These are phyloP conservation scores for Trichomycterus rosablanca DNA, from an alignment of 2,113 vertebrate genomes.

Conservation along the genomic window DNA sequence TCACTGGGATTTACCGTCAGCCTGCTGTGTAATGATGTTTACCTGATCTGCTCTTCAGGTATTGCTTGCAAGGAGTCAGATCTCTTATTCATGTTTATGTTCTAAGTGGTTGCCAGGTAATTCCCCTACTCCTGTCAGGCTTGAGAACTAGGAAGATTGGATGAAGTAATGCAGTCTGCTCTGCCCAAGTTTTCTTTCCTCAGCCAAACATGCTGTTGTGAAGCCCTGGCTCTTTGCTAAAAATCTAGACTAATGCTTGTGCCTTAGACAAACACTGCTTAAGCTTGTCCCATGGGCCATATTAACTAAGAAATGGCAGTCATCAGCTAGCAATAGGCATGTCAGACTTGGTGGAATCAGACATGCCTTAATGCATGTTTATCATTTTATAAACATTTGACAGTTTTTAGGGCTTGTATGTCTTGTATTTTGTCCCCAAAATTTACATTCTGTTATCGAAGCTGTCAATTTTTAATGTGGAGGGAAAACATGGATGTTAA, in stretches of 20 bases:
- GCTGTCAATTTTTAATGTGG: too few relatives aligned
- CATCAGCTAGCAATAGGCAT: neutral
- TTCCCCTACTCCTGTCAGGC: slow-evolving; percentile 36
- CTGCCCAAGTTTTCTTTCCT: slow-evolving; percentile 31
- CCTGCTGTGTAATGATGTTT: slow-evolving; percentile 8
- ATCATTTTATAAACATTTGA: too few relatives aligned
- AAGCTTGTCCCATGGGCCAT: slow-evolving; percentile 32
- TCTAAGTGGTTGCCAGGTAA: slow-evolving; percentile 31
- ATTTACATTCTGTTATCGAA: too few relatives aligned
- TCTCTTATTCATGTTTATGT: slow-evolving; percentile 22
- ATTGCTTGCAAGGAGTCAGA: slow-evolving; percentile 3
- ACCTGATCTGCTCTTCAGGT: neutral
- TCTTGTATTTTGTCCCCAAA: too few relatives aligned
- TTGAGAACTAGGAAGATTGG: slow-evolving; percentile 28
- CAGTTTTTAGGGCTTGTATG: too few relatives aligned
- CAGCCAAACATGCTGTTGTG: slow-evolving; percentile 35
- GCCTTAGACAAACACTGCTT: slow-evolving; percentile 33
- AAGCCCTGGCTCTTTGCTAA: slow-evolving; percentile 4
- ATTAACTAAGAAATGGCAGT: slow-evolving; percentile 29
- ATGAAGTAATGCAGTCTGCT: slow-evolving; percentile 45
- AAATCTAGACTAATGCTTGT: slow-evolving; percentile 36
- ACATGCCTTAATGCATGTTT: slow-evolving; percentile 8
- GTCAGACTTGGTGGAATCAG: neutral
- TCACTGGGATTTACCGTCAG: neutral
- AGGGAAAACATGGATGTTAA: too few relatives aligned